A percentile compares a stretch with the other conserved stretches of the same genome.
Evolutionary conservation across 2,113 vertebrate genomes (phyloP).

Genomic region (Alces alces): DNA sequence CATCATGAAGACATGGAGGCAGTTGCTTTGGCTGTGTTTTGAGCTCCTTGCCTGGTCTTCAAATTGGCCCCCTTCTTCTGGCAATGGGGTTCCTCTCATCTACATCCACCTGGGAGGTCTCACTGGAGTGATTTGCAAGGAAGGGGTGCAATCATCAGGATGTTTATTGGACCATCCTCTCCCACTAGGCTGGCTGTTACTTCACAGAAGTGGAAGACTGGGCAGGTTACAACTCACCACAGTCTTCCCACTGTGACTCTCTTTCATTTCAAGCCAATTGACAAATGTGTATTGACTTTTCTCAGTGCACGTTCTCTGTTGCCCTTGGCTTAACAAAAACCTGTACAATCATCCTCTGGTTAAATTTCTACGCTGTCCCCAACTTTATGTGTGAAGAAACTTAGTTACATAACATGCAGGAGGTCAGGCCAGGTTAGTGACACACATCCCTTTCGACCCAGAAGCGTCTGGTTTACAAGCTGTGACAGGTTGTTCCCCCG

Average conservation of each 20-base stretch:
- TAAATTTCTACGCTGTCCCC: constrained; percentile 35
- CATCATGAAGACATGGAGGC: background rate
- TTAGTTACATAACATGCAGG: constrained; percentile 41
- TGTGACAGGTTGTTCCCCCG: constrained; percentile 7
- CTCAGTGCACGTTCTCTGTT: background rate
- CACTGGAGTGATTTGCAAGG: constrained; percentile 44
- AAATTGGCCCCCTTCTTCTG: background rate
- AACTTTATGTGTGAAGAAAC: background rate
- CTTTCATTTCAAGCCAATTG: constrained; percentile 64
- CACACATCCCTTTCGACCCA: constrained; percentile 47
- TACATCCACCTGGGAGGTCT: constrained; percentile 12
- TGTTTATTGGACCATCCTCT: constrained; percentile 36
- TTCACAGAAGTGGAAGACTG: constrained; percentile 36
- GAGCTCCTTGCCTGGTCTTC: background rate
- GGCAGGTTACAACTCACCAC: constrained; percentile 50
- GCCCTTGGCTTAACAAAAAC: constrained; percentile 49
- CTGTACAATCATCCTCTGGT: constrained; percentile 24
- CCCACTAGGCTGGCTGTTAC: constrained; percentile 40
- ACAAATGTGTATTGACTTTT: constrained; percentile 54
- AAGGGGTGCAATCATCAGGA: background rate
- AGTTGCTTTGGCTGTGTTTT: background rate
- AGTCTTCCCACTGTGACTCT: constrained; percentile 27
- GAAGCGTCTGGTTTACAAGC: constrained; percentile 14
- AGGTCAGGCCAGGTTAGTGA: constrained; percentile 49
- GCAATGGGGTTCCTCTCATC: background rate